Conservation (phyloP, 2,888 invertebrate species). For the Stictocephala bisonia region DNA sequence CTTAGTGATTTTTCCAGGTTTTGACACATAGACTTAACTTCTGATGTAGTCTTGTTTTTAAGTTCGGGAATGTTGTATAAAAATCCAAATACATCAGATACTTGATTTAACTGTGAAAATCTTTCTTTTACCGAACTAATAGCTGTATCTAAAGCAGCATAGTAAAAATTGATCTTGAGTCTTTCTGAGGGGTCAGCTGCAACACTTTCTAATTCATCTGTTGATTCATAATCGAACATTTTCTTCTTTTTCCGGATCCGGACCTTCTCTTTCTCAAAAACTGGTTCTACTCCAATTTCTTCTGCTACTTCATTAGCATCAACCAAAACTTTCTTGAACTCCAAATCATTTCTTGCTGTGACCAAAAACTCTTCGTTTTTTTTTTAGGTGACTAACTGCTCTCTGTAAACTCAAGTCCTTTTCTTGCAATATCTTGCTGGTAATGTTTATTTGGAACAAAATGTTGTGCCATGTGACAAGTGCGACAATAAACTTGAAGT, state of each 20-base stretch:
- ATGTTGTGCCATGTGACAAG: conserved; percentile 3
- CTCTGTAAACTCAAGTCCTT: too few relatives aligned
- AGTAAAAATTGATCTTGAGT: background rate
- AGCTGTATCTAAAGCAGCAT: background rate
- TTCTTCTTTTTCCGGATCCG: conserved; percentile 1
- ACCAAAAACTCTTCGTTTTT: too few relatives aligned
- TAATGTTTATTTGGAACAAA: background rate
- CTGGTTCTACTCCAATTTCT: background rate
- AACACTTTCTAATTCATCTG: background rate
- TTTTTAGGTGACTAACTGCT: too few relatives aligned
- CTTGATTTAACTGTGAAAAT: background rate
- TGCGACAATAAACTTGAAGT: background rate
- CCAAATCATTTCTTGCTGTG: background rate
- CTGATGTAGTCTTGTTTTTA: too few relatives aligned
- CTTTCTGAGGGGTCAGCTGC: background rate
- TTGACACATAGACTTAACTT: too few relatives aligned
- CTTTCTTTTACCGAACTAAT: background rate
- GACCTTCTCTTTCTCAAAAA: background rate
- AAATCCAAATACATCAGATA: background rate
- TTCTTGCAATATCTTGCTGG: background rate
- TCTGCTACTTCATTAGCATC: conserved; percentile 5
- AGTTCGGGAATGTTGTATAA: background rate
- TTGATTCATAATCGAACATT: background rate
- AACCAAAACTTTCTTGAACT: too few relatives aligned
- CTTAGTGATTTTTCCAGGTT: too few relatives aligned